Percentiles rank a stretch among this genome's conserved stretches.
These are phyloP conservation scores for Scaptomyza tumidula DNA, from an alignment of 2,888 invertebrate species.

Conservation along the genomic window DNA sequence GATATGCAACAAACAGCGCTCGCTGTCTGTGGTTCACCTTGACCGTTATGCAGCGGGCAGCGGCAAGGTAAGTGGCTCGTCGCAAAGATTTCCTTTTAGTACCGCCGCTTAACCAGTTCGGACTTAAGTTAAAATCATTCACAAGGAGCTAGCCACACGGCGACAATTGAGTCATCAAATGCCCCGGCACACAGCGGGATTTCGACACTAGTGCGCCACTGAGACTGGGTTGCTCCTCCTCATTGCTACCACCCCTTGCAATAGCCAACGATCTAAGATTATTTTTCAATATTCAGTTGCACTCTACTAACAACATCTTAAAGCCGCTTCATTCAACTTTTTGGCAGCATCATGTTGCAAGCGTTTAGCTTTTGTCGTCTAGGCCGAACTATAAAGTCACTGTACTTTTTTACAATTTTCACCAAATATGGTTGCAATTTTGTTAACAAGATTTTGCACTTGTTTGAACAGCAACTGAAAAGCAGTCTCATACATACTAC, in stretches of 20 bases:
- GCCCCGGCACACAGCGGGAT: slow-evolving; percentile 34
- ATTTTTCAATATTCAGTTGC: slow-evolving; percentile 35
- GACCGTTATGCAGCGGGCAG: slow-evolving; percentile 57
- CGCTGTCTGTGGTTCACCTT: slow-evolving; percentile 66
- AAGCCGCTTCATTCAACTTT: slow-evolving; percentile 4
- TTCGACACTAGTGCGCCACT: slow-evolving; percentile 40
- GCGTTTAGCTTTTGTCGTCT: slow-evolving; percentile 19
- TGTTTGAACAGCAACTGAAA: slow-evolving; percentile 34
- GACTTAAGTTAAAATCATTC: slow-evolving; percentile 50
- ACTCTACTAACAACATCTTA: slow-evolving; percentile 25
- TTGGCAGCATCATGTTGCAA: slow-evolving; percentile 9
- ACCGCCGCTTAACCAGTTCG: slow-evolving; percentile 59
- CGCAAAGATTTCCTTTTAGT: slow-evolving; percentile 74
- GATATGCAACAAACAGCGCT: slow-evolving; percentile 53
- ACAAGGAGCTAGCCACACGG: slow-evolving; percentile 60
- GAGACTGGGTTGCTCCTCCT: slow-evolving; percentile 40
- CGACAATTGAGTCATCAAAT: slow-evolving; percentile 73
- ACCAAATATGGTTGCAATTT: slow-evolving; percentile 81
- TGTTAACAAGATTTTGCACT: slow-evolving; percentile 76
- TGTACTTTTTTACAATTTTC: slow-evolving; percentile 67
- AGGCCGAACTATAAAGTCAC: slow-evolving; percentile 34
- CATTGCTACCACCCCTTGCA: background rate
- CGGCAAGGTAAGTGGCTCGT: slow-evolving; percentile 74
- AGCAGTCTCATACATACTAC: slow-evolving; percentile 10
- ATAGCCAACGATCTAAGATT: slow-evolving; percentile 24